Evolutionary conservation across 2,888 invertebrate genomes (phyloP).

Genomic region (Cephus pulcher): DNA sequence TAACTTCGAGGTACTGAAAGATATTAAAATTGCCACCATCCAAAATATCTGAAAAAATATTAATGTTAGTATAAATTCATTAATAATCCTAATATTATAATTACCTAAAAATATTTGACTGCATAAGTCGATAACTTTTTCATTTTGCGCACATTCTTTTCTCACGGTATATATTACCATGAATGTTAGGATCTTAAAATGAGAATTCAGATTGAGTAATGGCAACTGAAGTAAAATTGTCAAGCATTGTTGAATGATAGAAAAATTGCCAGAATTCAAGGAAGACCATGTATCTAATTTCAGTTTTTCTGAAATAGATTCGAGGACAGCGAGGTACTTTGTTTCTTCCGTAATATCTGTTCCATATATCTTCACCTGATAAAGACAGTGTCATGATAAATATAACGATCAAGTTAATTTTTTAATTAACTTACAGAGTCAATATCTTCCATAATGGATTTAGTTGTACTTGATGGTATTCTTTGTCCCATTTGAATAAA

Average conservation of each 20-base stretch:
- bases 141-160: slow-evolving; percentile 33
- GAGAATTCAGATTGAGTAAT: slow-evolving; percentile 32
- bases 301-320: slow-evolving; percentile 35
- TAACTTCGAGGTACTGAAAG: slow-evolving; percentile 40
- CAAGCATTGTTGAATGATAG: slow-evolving; percentile 30
- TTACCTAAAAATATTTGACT: slow-evolving; percentile 46
- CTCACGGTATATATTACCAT: slow-evolving; percentile 43
- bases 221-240: slow-evolving; percentile 42
- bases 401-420: slow-evolving; percentile 4
- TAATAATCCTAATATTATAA: not conserved
- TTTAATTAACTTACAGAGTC: slow-evolving; percentile 35
- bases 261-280: slow-evolving; percentile 21
- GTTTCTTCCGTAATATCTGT: not conserved
- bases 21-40: slow-evolving; percentile 43
- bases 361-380: not conserved
- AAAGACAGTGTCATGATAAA: slow-evolving; percentile 2
- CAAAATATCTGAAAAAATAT: slow-evolving; percentile 38
- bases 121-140: slow-evolving; percentile 30
- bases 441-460: slow-evolving; percentile 35
- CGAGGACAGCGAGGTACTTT: slow-evolving; percentile 22
- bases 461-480: slow-evolving; percentile 27
- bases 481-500: slow-evolving; percentile 32
- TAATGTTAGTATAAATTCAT: not conserved
- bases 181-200: slow-evolving; percentile 42
- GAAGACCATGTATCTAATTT: slow-evolving; percentile 34